These are phyloP conservation scores for Petroica traversi DNA, from an alignment of 2,113 vertebrate genomes.

Conservation along the genomic window DNA sequence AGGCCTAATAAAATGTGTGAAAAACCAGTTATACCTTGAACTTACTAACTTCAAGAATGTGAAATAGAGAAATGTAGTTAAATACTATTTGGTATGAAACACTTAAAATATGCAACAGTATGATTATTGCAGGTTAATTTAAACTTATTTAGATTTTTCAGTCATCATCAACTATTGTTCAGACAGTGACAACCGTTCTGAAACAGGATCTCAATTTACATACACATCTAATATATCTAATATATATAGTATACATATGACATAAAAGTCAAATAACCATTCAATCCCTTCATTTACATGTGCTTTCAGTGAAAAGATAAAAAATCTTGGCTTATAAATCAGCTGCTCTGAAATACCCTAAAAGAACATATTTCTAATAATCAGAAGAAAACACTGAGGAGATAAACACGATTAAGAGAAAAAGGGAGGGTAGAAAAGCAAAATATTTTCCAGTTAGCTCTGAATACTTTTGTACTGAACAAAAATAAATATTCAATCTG, in stretches of 20 bases:
- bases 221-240: not conserved
- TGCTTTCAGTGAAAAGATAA: not conserved
- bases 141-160: not conserved
- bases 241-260: not conserved
- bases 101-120: not conserved
- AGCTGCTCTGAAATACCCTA: not conserved
- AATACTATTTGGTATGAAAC: not conserved
- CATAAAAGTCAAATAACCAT: not conserved
- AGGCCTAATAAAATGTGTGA: not conserved
- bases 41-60: not conserved
- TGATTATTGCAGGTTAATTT: not conserved
- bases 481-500: not conserved
- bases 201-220: not conserved
- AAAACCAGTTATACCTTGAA: not conserved
- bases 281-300: not conserved
- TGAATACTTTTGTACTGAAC: not conserved
- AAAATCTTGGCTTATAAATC: not conserved
- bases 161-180: accelerated
- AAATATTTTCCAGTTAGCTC: not conserved
- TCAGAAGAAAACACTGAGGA: not conserved
- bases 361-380: not conserved
- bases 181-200: not conserved
- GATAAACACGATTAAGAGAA: not conserved
- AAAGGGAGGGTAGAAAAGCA: not conserved
- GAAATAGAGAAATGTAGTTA: not conserved